Conservation (phyloP, 2,888 invertebrate species). For the Bursaphelenchus okinawaensis region DNA sequence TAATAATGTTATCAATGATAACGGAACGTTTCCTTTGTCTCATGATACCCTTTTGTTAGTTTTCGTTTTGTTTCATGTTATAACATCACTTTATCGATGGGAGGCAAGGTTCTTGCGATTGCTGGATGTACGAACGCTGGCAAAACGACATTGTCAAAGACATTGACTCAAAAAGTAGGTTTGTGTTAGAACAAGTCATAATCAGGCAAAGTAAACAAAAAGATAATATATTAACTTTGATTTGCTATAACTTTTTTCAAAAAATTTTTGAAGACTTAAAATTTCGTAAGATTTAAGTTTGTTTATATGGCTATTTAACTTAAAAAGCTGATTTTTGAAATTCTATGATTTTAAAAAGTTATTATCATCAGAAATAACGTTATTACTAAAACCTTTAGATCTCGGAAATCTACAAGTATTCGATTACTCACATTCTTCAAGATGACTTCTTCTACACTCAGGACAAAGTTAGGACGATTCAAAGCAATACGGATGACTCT, state of each 20-base stretch:
- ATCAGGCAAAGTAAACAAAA: neutral
- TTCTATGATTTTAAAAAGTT: no score
- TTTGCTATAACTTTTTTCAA: constrained; percentile 1
- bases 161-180: constrained; percentile 34
- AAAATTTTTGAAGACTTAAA: no score
- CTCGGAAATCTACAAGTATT: neutral
- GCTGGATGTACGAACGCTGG: constrained; percentile 50
- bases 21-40: neutral
- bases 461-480: constrained; percentile 33
- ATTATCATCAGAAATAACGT: no score
- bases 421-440: constrained; percentile 32
- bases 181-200: neutral
- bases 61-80: no score
- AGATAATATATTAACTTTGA: neutral
- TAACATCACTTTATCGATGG: neutral
- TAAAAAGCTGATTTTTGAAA: no score
- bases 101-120: constrained; percentile 12
- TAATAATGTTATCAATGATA: no score
- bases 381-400: constrained; percentile 13
- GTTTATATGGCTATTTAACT: no score
- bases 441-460: constrained; percentile 42
- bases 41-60: no score
- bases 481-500: constrained; percentile 10
- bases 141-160: constrained; percentile 45
- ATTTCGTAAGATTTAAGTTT: no score